Conservation (phyloP, 2,113 vertebrate species). For the Lophura nycthemera region DNA sequence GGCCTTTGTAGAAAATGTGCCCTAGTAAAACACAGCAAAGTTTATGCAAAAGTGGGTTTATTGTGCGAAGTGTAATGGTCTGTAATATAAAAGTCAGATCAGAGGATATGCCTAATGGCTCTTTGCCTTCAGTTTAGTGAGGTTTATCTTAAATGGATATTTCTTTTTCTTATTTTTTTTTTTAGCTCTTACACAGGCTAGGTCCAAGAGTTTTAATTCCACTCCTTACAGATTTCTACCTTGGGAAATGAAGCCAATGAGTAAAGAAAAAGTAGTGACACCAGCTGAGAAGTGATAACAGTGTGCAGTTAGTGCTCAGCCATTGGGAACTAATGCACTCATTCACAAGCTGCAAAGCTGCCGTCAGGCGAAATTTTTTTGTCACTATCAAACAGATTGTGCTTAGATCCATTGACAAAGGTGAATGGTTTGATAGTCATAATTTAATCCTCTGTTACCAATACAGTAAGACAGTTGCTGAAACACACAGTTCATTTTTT, state of each 20-base stretch:
- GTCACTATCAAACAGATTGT: constrained; percentile 4
- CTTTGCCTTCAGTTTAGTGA: background rate
- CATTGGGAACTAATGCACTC: constrained; percentile 38
- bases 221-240: constrained; percentile 30
- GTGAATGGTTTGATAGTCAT: constrained; percentile 25
- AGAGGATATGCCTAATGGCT: constrained; percentile 5
- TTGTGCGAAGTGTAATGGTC: background rate
- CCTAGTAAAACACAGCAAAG: background rate
- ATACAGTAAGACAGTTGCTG: background rate
- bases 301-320: constrained; percentile 52
- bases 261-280: constrained; percentile 11
- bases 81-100: background rate
- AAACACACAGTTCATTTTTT: background rate
- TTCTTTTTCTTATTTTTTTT: background rate
- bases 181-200: background rate
- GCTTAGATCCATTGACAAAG: constrained; percentile 30
- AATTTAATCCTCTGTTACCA: constrained; percentile 26
- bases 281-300: background rate
- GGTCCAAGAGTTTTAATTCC: background rate
- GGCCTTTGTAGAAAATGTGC: constrained; percentile 29
- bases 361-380: background rate
- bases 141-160: background rate
- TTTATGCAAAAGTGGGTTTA: constrained; percentile 51
- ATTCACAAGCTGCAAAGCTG: constrained; percentile 56
- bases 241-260: constrained; percentile 26